phyloP scores from a whole-genome alignment of 2,888 invertebrate genomes.

The Syritta pipiens region DNA sequence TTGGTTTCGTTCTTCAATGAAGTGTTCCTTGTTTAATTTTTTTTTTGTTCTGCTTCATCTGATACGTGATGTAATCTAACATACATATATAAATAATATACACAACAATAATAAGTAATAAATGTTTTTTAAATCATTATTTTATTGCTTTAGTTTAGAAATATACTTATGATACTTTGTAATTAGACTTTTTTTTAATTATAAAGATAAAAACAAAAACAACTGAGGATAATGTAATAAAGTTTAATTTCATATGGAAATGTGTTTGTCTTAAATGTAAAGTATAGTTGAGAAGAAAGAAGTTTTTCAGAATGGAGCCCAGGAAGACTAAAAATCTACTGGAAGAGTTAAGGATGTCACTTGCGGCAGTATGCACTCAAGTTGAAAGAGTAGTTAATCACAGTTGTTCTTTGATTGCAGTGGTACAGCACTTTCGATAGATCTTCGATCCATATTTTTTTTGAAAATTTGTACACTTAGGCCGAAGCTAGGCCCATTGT shows the following conservation, averaged over 20 bases:
- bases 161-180: conserved; percentile 61
- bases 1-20: conserved; percentile 3
- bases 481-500: too few species aligned
- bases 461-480: too few species aligned
- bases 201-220: conserved; percentile 48
- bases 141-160: conserved; percentile 56
- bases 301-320: not conserved
- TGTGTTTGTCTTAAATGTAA: too few species aligned
- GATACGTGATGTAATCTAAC: conserved; percentile 53
- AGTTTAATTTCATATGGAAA: conserved; percentile 59
- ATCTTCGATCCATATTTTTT: too few species aligned
- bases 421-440: too few species aligned
- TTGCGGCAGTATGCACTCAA: too few species aligned
- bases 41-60: conserved; percentile 40
- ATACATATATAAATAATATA: conserved; percentile 38
- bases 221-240: conserved; percentile 45
- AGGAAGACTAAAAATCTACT: not conserved
- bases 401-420: too few species aligned
- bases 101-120: conserved; percentile 44
- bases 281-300: not conserved
- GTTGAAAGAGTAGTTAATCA: too few species aligned
- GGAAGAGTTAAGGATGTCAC: too few species aligned
- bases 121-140: conserved; percentile 45
- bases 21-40: conserved; percentile 28
- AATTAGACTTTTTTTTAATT: conserved; percentile 58